Percentiles rank a stretch among this genome's conserved stretches.
phyloP scores from a whole-genome alignment of 2,113 vertebrate genomes.

The Pelodiscus sinensis region DNA sequence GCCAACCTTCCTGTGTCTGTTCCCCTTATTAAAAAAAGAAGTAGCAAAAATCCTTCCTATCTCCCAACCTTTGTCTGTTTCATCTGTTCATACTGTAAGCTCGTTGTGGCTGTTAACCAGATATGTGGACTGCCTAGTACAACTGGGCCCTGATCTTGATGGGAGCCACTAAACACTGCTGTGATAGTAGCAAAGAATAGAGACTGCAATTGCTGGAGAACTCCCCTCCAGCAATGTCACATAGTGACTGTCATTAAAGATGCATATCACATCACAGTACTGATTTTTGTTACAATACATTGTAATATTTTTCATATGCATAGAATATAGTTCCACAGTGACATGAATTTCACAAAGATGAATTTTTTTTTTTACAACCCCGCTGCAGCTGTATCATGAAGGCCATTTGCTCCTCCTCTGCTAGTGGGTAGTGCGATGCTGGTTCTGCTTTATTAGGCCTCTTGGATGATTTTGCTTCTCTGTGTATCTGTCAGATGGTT shows the following conservation, averaged over 20 bases:
- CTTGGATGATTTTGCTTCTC: slow-evolving; percentile 2
- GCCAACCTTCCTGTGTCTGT: neutral
- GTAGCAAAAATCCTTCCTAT: neutral
- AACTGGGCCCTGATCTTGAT: neutral
- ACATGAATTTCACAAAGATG: neutral
- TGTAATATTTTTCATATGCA: neutral
- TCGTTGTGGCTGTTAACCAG: neutral
- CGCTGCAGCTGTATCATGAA: neutral
- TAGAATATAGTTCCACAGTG: neutral
- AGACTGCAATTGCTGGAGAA: rapidly evolving
- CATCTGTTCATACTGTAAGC: neutral
- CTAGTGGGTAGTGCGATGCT: rapidly evolving
- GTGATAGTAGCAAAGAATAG: neutral
- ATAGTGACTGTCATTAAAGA: neutral
- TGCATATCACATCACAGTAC: neutral
- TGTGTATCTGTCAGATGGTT: neutral
- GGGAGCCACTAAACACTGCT: neutral
- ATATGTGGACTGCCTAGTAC: neutral
- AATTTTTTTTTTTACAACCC: neutral
- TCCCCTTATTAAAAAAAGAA: neutral
- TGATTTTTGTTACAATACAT: neutral
- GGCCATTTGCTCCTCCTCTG: neutral
- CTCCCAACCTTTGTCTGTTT: neutral
- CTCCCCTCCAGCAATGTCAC: neutral
- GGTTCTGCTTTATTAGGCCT: neutral